Conservation (phyloP, 2,888 invertebrate species). For the Drosophila acutilabella region DNA sequence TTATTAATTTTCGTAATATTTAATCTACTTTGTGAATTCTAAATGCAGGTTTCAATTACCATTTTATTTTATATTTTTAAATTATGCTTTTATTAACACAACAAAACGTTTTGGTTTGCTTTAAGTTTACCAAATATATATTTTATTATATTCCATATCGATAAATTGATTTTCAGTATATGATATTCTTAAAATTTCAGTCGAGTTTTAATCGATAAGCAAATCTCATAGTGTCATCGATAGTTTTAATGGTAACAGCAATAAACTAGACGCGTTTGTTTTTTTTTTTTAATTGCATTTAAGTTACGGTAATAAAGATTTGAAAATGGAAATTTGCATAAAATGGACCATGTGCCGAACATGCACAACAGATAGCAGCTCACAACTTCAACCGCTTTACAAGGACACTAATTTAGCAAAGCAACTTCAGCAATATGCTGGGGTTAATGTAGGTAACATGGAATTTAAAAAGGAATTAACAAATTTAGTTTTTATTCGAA, state of each 20-base stretch:
- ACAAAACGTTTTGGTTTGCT: too few species aligned
- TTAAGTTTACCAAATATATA: too few species aligned
- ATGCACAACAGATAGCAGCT: constrained; percentile 55
- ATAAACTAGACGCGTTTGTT: neutral
- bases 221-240: neutral
- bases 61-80: too few species aligned
- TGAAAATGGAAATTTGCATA: constrained; percentile 80
- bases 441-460: constrained; percentile 60
- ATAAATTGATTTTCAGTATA: too few species aligned
- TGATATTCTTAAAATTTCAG: too few species aligned
- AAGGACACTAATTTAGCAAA: constrained; percentile 41
- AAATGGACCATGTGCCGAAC: constrained; percentile 82
- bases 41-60: neutral
- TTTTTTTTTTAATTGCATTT: neutral
- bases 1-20: neutral
- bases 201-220: too few species aligned
- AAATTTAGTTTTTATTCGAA: neutral
- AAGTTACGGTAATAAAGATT: neutral
- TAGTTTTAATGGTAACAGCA: neutral
- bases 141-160: too few species aligned
- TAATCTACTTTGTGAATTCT: neutral
- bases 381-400: constrained; percentile 70
- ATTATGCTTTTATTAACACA: too few species aligned
- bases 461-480: neutral
- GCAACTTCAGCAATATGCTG: constrained; percentile 76